phyloP scores from a whole-genome alignment of 2,797 vertebrate species.

The Eptatretus atami region DNA sequence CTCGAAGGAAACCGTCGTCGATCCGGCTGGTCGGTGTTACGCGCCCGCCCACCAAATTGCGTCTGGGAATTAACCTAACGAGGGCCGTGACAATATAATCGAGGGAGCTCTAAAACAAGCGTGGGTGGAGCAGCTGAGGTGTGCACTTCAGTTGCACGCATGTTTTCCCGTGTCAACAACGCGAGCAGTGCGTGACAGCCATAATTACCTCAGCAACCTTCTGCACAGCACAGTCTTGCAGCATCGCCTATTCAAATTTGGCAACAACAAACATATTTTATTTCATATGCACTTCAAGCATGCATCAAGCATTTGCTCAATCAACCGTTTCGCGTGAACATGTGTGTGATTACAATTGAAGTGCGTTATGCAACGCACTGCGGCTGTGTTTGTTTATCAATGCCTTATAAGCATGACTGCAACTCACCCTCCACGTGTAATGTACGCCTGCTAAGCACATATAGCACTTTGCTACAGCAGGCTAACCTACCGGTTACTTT shows the following conservation, averaged over 20 bases:
- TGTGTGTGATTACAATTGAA: neutral
- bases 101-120: neutral
- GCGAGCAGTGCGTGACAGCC: conserved; percentile 1
- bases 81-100: too few species aligned
- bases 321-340: neutral
- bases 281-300: conserved; percentile 3
- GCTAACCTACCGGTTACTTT: too few species aligned
- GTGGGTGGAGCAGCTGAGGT: neutral
- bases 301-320: conserved; percentile 3
- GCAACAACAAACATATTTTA: neutral
- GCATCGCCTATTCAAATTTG: neutral
- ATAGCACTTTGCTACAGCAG: neutral
- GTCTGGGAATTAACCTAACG: too few species aligned
- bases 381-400: neutral
- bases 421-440: conserved; percentile 1
- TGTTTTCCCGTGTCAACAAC: neutral
- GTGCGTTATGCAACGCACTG: neutral
- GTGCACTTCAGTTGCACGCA: conserved; percentile 1
- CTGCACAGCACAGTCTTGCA: conserved; percentile 2
- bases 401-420: neutral
- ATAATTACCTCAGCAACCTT: neutral
- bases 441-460: neutral
- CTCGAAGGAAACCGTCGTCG: too few species aligned
- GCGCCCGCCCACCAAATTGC: too few species aligned
- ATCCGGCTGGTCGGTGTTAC: too few species aligned